Conservation (phyloP, 2,797 vertebrate species). For the Geotria australis region DNA sequence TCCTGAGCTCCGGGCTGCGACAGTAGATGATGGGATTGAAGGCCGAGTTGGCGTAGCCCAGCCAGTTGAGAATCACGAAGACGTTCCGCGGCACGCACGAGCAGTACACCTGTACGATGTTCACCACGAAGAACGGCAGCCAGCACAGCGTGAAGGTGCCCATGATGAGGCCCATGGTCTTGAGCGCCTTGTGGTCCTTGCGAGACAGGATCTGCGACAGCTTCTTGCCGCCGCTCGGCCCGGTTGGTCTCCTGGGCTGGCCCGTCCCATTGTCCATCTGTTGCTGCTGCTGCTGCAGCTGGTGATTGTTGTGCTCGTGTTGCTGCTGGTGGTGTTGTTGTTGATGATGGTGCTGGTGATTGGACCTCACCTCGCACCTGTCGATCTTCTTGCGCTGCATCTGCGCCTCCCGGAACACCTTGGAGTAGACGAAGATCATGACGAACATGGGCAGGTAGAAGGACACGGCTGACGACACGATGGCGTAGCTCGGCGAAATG, state of each 20-base stretch:
- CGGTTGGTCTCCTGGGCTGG: slow-evolving; percentile 2
- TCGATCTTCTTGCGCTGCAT: neutral
- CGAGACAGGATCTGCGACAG: slow-evolving; percentile 38
- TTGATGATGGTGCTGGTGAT: slow-evolving; percentile 14
- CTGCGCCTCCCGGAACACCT: neutral
- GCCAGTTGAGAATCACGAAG: neutral
- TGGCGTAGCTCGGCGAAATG: neutral
- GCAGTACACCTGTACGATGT: slow-evolving; percentile 34
- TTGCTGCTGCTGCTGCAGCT: too few species aligned
- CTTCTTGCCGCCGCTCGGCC: slow-evolving; percentile 6
- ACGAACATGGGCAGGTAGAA: neutral
- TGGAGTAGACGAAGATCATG: neutral
- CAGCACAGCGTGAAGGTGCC: slow-evolving; percentile 80
- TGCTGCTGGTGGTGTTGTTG: too few species aligned
- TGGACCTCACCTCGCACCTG: neutral
- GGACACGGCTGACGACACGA: neutral
- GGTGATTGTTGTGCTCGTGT: too few species aligned
- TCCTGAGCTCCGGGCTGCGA: neutral
- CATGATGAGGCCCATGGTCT: slow-evolving; percentile 94
- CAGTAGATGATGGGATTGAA: neutral
- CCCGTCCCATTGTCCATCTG: neutral
- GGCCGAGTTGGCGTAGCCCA: neutral
- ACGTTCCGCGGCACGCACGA: neutral
- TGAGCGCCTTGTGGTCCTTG: slow-evolving; percentile 82
- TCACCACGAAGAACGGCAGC: slow-evolving; percentile 86